Evolutionary conservation across 2,888 invertebrate species (phyloP), one percentile per base, ranked within the genome.

Genomic region (Pyrgus malvae): DNA sequence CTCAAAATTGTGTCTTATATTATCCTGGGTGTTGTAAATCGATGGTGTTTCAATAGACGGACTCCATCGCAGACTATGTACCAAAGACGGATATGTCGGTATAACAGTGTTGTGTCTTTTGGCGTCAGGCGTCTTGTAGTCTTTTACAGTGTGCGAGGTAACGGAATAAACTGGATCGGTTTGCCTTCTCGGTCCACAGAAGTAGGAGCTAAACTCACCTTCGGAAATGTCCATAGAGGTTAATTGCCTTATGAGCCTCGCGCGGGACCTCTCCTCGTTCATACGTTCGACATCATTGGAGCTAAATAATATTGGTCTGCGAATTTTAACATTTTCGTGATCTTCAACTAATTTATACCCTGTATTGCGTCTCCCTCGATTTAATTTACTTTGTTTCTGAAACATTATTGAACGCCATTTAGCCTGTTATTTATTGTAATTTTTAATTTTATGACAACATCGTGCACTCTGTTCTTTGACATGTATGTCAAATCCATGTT

Each of bases 171-270:
- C 56, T 2, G 73, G 69, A n/a, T 70, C 66, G 9, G 19, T 44
- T 42, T 58, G 54, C 48, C 53, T 49, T n/a, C 56, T 59, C 2
- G 68, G 51, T 8, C 67, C 69, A 14, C 62, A 61, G 57, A 65
- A 74, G 56, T 66, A 71, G 2, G 76, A 70, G 8, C 72, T 44
- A 41, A 75, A 78, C 55, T 80, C 79, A 44, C 65, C 25, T 25
- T 42, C 67, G 3, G 61, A 27, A 1, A 53, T 21, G 14, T 55
- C 25, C 4, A 67, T 58, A 3, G 65, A 60, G 2, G 66, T 59
- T 0, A 69, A 37, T 2, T 67, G 63, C 25, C 63, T 63, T 40
- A 68, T 66, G 2, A 71, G 53, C 49, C 63, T 66, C 3, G 72
- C 74, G 27, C 69, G 65, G 1, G 64, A 61, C 51, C 71, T 73